phyloP scores from a whole-genome alignment of 2,113 vertebrate species.

The Pituophis catenifer region DNA sequence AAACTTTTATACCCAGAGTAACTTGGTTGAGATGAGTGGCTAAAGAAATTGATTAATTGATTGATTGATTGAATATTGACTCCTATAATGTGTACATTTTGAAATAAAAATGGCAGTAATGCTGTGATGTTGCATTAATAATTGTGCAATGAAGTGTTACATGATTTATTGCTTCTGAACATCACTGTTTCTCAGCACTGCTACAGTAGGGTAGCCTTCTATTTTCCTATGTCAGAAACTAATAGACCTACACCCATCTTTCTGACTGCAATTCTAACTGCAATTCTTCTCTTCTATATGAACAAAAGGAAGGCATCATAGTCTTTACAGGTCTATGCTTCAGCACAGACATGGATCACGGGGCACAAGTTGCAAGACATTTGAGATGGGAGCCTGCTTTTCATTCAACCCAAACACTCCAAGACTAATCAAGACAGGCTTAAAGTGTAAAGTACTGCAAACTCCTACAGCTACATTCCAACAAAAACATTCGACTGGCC shows the following conservation, averaged over 20 bases:
- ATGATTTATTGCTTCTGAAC: neutral
- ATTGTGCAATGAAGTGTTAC: neutral
- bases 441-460: neutral
- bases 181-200: neutral
- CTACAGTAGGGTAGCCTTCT: neutral
- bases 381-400: neutral
- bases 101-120: neutral
- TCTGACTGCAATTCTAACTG: neutral
- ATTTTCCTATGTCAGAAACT: neutral
- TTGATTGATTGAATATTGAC: neutral
- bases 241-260: neutral
- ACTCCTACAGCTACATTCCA: neutral
- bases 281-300: neutral
- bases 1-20: slow-evolving; percentile 7
- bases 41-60: neutral
- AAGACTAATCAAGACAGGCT: neutral
- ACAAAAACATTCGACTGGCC: neutral
- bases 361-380: neutral
- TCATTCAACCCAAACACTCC: neutral
- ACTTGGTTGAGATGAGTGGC: neutral
- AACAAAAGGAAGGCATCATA: neutral
- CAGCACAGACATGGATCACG: neutral
- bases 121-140: neutral
- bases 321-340: neutral
- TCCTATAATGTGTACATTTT: slow-evolving; percentile 2